Percentiles rank a stretch among this genome's conserved stretches.
Conservation (phyloP, 2,888 invertebrate species). For the Yponomeuta cagnagella region DNA sequence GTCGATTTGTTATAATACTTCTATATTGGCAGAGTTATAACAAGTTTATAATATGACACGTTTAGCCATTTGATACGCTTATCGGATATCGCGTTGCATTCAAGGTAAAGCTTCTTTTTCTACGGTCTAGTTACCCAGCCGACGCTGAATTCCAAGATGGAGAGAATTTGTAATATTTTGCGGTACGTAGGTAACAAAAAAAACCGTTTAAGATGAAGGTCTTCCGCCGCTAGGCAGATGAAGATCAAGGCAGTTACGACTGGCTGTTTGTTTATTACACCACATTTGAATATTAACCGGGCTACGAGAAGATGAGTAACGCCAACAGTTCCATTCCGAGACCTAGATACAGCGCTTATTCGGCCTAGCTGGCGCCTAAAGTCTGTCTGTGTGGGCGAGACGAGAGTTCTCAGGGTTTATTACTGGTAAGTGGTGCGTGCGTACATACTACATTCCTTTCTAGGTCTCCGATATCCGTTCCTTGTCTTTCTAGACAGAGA, state of each 20-base stretch:
- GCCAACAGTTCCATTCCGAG: not conserved
- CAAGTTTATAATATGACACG: conserved; percentile 9
- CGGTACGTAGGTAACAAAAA: not conserved
- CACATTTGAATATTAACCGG: not conserved
- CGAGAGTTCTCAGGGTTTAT: conserved; percentile 56
- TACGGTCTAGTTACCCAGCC: conserved; percentile 14
- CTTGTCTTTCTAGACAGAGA: not conserved
- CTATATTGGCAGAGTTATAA: not conserved
- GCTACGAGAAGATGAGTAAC: not conserved
- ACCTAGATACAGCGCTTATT: conserved; percentile 22
- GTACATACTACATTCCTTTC: conserved; percentile 4
- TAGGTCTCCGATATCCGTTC: not conserved
- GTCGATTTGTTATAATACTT: not conserved
- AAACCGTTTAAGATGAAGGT: not conserved
- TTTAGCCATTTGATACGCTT: conserved; percentile 12
- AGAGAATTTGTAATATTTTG: not conserved
- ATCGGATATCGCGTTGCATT: conserved; percentile 12
- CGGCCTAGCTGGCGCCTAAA: conserved; percentile 39
- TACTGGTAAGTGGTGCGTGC: conserved; percentile 52
- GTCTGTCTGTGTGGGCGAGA: conserved; percentile 65
- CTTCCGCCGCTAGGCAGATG: not conserved
- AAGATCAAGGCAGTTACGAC: not conserved
- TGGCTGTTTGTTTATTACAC: conserved; percentile 1
- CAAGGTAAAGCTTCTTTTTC: conserved; percentile 12
- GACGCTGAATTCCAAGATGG: not conserved